Conservation (phyloP, 2,113 vertebrate species). For the Callaeas wilsoni region DNA sequence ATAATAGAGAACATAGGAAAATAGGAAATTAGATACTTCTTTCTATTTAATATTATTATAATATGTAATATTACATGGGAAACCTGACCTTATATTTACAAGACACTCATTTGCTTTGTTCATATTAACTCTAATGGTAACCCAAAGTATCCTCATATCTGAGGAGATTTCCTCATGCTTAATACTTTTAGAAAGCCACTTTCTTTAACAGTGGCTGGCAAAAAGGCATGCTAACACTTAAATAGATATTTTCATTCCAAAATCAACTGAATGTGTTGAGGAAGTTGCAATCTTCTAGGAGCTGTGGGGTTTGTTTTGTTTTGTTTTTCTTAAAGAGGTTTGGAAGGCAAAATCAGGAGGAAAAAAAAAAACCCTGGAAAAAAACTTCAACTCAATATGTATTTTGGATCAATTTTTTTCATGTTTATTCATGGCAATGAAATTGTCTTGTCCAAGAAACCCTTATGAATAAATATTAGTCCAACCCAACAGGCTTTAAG, state of each 20-base stretch:
- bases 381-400: background rate
- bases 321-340: background rate
- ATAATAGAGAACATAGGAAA: background rate
- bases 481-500: background rate
- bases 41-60: background rate
- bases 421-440: background rate
- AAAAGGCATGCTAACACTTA: background rate
- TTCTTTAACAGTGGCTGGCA: background rate
- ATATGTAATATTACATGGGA: background rate
- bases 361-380: background rate
- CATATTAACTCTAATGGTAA: background rate
- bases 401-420: background rate
- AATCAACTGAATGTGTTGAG: background rate
- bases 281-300: background rate
- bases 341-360: background rate
- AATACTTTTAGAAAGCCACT: background rate
- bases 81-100: background rate
- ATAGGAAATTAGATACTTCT: background rate
- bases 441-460: background rate
- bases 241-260: background rate
- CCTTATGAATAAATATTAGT: conserved; percentile 15
- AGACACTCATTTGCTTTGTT: background rate
- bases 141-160: background rate
- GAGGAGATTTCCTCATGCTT: background rate
- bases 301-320: background rate